phyloP scores from a whole-genome alignment of 2,113 vertebrate species.

The Brachirus orientalis region DNA sequence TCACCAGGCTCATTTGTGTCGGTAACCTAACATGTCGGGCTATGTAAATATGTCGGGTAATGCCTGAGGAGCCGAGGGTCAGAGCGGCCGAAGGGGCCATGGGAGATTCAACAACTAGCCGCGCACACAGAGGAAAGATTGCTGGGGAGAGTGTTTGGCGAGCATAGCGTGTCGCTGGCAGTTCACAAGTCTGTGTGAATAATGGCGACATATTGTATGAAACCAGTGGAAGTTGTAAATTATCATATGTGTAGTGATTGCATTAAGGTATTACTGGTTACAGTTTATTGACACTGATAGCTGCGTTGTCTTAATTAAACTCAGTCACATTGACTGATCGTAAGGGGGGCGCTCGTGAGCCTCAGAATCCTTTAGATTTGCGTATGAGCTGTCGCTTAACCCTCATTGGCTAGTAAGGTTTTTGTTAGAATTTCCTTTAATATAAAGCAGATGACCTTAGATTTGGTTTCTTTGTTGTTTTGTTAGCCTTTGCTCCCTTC shows the following conservation, averaged over 20 bases:
- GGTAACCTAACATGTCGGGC: neutral
- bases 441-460: neutral
- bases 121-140: constrained; percentile 36
- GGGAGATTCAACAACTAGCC: constrained; percentile 32
- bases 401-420: neutral
- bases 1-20: neutral
- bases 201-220: constrained; percentile 35
- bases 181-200: constrained; percentile 42
- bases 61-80: neutral
- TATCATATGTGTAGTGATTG: rapidly evolving
- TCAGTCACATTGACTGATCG: neutral
- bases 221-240: constrained; percentile 45
- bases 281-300: neutral
- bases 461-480: constrained; percentile 13
- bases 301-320: neutral
- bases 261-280: neutral
- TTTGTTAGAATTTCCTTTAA: neutral
- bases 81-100: constrained; percentile 12
- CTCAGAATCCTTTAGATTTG: neutral
- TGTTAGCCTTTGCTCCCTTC: neutral
- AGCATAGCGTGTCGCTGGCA: constrained; percentile 23
- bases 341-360: constrained; percentile 62
- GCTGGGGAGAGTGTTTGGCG: constrained; percentile 31
- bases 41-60: neutral
- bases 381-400: neutral